A percentile compares a stretch with the other conserved stretches of the same genome.
phyloP scores from a whole-genome alignment of 2,888 invertebrate genomes.

The Dexiosoma caninum region DNA sequence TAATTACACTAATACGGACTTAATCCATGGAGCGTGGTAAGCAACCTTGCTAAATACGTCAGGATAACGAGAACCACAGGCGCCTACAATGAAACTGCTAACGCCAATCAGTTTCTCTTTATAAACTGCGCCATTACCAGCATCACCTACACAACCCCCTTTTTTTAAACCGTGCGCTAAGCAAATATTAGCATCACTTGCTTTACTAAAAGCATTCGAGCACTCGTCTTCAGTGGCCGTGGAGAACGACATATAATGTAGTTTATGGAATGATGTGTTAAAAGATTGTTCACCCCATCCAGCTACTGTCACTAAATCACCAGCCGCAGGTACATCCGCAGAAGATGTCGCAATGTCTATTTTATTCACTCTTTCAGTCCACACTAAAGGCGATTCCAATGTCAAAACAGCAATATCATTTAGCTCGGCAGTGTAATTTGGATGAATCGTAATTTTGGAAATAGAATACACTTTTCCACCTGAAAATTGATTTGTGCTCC shows the following conservation, averaged over 20 bases:
- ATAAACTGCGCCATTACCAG: conserved; percentile 70
- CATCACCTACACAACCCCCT: conserved; percentile 69
- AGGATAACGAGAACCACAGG: conserved; percentile 68
- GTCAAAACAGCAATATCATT: conserved; percentile 74
- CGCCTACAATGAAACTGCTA: conserved; percentile 68
- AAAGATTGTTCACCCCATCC: conserved; percentile 74
- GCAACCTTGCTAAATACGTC: conserved; percentile 70
- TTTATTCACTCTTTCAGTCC: conserved; percentile 67
- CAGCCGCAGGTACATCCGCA: conserved; percentile 64
- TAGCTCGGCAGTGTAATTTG: conserved; percentile 65
- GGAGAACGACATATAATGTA: conserved; percentile 65
- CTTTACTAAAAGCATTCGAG: conserved; percentile 66
- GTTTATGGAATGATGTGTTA: conserved; percentile 67
- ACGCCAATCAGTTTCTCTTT: conserved; percentile 69
- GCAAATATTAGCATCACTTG: conserved; percentile 64
- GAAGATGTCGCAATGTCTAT: conserved; percentile 65
- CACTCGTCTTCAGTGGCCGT: conserved; percentile 66
- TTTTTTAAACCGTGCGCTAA: conserved; percentile 55
- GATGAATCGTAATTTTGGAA: conserved; percentile 66
- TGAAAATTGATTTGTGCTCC: conserved; percentile 74
- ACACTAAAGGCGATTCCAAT: conserved; percentile 65
- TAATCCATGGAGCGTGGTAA: conserved; percentile 65
- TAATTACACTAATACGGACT: conserved; percentile 17
- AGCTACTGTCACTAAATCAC: conserved; percentile 67
- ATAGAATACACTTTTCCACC: conserved; percentile 70